These are phyloP conservation scores for Eulimnadia texana DNA, from an alignment of 1,140 invertebrate genomes.

Conservation along the genomic window DNA sequence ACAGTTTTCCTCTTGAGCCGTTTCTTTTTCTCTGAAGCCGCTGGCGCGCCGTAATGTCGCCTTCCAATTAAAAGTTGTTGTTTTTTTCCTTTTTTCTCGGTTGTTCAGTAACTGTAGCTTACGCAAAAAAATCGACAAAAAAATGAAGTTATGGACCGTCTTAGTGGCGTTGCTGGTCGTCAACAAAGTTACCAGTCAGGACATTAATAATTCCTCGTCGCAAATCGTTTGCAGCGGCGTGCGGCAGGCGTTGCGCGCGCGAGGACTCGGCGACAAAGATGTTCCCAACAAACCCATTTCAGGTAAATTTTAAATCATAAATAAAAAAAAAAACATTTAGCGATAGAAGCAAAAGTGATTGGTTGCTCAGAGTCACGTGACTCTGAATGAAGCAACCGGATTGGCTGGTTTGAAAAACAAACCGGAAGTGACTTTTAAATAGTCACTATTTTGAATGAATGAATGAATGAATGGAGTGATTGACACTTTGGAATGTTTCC, in stretches of 20 bases:
- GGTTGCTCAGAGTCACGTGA: slow-evolving; percentile 6
- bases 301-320: slow-evolving; percentile 10
- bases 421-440: background rate
- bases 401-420: background rate
- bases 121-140: too few species aligned
- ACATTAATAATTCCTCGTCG: background rate
- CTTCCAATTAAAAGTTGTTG: background rate
- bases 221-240: slow-evolving; percentile 11
- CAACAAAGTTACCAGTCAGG: background rate
- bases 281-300: slow-evolving; percentile 15
- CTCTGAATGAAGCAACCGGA: background rate
- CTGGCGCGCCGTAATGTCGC: background rate
- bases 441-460: background rate
- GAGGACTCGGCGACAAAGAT: slow-evolving; percentile 17
- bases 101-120: too few species aligned
- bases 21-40: too few species aligned
- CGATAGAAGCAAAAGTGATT: too few species aligned
- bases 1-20: background rate
- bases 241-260: slow-evolving; percentile 14
- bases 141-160: background rate
- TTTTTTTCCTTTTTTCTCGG: background rate
- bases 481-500: background rate
- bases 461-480: background rate
- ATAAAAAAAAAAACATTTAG: background rate
- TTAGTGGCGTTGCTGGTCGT: background rate